phyloP scores from a whole-genome alignment of 2,113 vertebrate genomes.

The pig (Sus scrofa) region T2T-Sscrofa CM000824.6:78005501-78006000 shows the following conservation, averaged over 20 bases:
- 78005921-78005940: not conserved
- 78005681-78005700: not conserved
- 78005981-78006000: not conserved
- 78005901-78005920: not conserved
- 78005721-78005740: not conserved
- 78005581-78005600: not conserved
- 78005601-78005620: not conserved
- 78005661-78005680: not conserved
- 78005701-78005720: not conserved
- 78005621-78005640: not conserved
- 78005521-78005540: not conserved
- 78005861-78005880: not conserved
- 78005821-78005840: not conserved
- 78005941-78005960: not conserved
- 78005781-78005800: not conserved
- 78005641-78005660: not conserved
- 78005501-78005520: not conserved
- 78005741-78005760: not conserved
- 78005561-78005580: not conserved
- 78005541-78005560: not conserved
- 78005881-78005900: not conserved
- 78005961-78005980: not conserved
- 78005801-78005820: not conserved
- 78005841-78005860: not conserved
- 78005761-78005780: not conserved